Percentiles rank a stretch among this genome's conserved stretches.
These are phyloP conservation scores for Gasteruption jaculator DNA, from an alignment of 2,888 invertebrate species.

Conservation along the genomic window DNA sequence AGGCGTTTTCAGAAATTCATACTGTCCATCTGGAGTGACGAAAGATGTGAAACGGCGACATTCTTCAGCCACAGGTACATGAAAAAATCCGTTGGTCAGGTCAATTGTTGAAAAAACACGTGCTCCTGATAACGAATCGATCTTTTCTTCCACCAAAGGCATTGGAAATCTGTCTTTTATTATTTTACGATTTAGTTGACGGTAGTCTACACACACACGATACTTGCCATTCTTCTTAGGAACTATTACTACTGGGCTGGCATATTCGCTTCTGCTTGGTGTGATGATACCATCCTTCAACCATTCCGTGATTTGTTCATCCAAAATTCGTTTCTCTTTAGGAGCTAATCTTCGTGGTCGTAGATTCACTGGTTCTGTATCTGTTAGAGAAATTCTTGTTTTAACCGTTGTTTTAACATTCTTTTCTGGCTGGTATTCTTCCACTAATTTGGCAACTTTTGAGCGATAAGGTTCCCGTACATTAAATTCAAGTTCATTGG, in stretches of 20 bases:
- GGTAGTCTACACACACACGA: constrained; percentile 29
- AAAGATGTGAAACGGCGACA: constrained; percentile 29
- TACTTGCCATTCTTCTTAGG: constrained; percentile 23
- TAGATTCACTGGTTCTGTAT: constrained; percentile 20
- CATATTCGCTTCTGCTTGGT: constrained; percentile 21
- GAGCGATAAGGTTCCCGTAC: background rate
- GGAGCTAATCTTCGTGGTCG: constrained; percentile 14
- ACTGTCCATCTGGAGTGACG: constrained; percentile 23
- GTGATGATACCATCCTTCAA: constrained; percentile 20
- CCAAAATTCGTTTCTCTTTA: constrained; percentile 21
- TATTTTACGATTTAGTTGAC: constrained; percentile 24
- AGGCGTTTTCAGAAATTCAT: constrained; percentile 13
- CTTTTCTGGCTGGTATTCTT: constrained; percentile 16
- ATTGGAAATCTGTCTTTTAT: constrained; percentile 26
- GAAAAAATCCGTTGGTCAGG: constrained; percentile 28
- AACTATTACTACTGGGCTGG: constrained; percentile 24
- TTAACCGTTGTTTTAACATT: constrained; percentile 14
- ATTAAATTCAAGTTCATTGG: too few relatives aligned
- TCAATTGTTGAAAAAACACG: constrained; percentile 25
- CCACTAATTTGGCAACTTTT: constrained; percentile 12
- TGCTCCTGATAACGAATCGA: constrained; percentile 22
- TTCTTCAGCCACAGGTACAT: constrained; percentile 23
- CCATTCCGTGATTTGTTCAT: constrained; percentile 27
- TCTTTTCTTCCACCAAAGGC: constrained; percentile 28
- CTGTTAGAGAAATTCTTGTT: constrained; percentile 19